Conservation (phyloP, 2,888 invertebrate genomes). For the Lamproptera curius region DNA sequence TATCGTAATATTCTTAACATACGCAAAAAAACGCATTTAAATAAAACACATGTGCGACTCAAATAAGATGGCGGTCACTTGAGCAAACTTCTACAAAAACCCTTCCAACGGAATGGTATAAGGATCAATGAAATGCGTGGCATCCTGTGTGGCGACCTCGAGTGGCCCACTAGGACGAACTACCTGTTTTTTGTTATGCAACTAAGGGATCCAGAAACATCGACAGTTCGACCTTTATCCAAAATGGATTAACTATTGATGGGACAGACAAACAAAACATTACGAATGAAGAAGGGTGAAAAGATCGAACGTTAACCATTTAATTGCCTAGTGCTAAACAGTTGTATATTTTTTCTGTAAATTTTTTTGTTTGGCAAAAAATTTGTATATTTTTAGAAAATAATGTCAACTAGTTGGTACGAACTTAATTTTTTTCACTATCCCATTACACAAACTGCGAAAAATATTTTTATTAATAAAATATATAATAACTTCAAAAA, state of each 20-base stretch:
- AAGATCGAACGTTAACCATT: no score
- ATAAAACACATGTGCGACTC: conserved; percentile 31
- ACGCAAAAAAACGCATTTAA: conserved; percentile 3
- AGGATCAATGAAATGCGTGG: conserved; percentile 45
- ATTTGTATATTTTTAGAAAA: no score
- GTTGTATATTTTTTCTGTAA: no score
- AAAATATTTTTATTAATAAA: no score
- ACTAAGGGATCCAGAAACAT: conserved; percentile 59
- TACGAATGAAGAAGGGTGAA: no score
- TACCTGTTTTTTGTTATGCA: conserved; percentile 71
- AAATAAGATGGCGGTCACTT: conserved; percentile 31
- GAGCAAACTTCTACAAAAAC: conserved; percentile 47
- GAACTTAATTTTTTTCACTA: no score
- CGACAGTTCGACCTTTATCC: conserved; percentile 52
- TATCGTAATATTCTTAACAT: background rate
- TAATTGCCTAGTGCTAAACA: no score
- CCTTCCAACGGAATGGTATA: conserved; percentile 36
- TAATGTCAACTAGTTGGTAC: no score
- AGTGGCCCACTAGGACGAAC: conserved; percentile 65
- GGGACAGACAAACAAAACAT: conserved; percentile 38
- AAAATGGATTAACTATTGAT: conserved; percentile 46
- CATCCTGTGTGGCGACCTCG: conserved; percentile 39
- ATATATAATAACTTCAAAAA: no score
- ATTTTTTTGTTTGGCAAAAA: no score
- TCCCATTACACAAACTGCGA: no score